Evolutionary conservation across 1,140 invertebrate genomes (phyloP).

Genomic region (Pseudomyrmex flavicornis): DNA sequence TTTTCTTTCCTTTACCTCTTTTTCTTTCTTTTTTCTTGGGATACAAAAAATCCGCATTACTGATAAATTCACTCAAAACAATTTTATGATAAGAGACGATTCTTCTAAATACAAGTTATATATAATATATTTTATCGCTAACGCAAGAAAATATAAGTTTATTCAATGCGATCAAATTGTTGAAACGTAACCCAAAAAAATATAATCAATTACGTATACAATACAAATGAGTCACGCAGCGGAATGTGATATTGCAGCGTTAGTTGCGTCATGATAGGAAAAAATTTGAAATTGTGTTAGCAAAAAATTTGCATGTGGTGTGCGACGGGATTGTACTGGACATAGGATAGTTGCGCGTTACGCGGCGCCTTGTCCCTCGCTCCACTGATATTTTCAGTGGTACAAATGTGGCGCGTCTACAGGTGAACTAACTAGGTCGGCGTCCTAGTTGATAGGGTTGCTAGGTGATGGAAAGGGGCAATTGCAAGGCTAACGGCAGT

Average conservation of each 20-base stretch:
- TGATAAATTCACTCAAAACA: too few relatives aligned
- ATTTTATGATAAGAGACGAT: neutral
- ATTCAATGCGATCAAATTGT: neutral
- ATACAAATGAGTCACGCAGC: neutral
- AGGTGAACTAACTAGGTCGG: slow-evolving; percentile 74
- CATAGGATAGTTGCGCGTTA: slow-evolving; percentile 31
- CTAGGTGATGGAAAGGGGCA: slow-evolving; percentile 21
- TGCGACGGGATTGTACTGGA: slow-evolving; percentile 52
- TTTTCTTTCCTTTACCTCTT: too few relatives aligned
- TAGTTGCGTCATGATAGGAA: slow-evolving; percentile 6
- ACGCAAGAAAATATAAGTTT: neutral
- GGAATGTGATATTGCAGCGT: slow-evolving; percentile 5
- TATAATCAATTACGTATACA: neutral
- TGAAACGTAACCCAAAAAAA: slow-evolving; percentile 4
- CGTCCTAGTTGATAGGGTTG: slow-evolving; percentile 70
- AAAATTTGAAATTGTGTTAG: slow-evolving; percentile 41
- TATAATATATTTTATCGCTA: neutral
- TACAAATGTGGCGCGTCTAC: slow-evolving; percentile 67
- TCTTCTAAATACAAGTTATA: neutral
- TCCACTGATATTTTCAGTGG: neutral
- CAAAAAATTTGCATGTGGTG: slow-evolving; percentile 63
- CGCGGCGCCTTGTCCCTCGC: neutral
- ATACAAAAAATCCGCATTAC: too few relatives aligned
- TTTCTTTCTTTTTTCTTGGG: too few relatives aligned
- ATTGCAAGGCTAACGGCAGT: slow-evolving; percentile 59